Conservation (phyloP, 2,888 invertebrate genomes). For the Agapetus fuscipes region DNA sequence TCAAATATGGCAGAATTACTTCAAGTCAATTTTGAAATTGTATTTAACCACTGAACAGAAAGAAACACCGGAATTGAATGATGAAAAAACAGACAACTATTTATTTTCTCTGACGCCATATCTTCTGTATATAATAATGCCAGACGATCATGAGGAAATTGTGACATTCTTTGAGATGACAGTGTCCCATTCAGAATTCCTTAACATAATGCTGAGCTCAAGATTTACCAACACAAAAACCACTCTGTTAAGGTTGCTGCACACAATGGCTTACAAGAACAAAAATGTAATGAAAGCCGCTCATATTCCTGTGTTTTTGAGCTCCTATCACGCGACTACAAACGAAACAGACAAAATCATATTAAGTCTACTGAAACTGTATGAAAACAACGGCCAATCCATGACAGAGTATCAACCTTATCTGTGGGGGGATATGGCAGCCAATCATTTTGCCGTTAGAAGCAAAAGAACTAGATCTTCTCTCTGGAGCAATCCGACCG, state of each 20-base stretch:
- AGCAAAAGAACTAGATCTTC: constrained; percentile 42
- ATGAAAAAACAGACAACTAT: constrained; percentile 18
- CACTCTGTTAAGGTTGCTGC: constrained; percentile 55
- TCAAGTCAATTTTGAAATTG: constrained; percentile 55
- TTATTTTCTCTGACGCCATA: constrained; percentile 46
- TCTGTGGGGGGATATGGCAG: constrained; percentile 75
- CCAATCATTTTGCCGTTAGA: constrained; percentile 63
- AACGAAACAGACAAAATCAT: constrained; percentile 60
- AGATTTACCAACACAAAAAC: constrained; percentile 44
- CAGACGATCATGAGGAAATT: constrained; percentile 37
- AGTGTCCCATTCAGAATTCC: constrained; percentile 66
- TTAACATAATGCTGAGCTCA: constrained; percentile 54
- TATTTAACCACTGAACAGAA: constrained; percentile 40
- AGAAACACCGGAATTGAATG: not conserved
- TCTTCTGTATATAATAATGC: constrained; percentile 48
- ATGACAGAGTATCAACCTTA: constrained; percentile 65
- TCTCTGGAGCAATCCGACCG: constrained; percentile 61
- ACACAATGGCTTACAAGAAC: constrained; percentile 52
- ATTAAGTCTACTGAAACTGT: constrained; percentile 54
- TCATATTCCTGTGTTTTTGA: constrained; percentile 67
- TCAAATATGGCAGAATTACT: constrained; percentile 48
- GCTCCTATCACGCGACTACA: constrained; percentile 68
- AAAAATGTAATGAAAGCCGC: constrained; percentile 52
- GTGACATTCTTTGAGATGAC: constrained; percentile 61
- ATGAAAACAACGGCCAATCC: constrained; percentile 57